Evolutionary conservation across 2,888 invertebrate genomes (phyloP), one percentile per base, ranked within the genome.

Genomic region (Elaeidobius kamerunicus): DNA sequence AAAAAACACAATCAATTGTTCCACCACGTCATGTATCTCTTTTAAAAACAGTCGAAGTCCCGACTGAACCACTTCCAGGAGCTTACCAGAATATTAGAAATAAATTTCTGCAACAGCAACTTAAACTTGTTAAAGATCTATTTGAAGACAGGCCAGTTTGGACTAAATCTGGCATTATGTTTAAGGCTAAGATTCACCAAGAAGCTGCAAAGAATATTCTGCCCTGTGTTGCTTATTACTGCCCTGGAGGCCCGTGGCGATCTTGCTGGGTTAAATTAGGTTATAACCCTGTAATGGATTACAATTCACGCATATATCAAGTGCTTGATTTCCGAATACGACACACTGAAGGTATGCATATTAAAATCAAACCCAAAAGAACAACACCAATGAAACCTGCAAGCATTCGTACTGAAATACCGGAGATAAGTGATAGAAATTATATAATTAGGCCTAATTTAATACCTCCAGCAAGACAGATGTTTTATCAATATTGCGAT

Each of bases 171-270:
- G 89, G 86, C 0, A 68, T 98, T 11, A 74, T 81, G 46, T 83
- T 79, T 64, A 77, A 79, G 38, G 83, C 86, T 0, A 81, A 83
- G 44, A 73, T 85, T 34, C 74, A 78, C 1, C 66, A 71, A 1
- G 80, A 81, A 11, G 81, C 83, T 45, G 65, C 92, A 0, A 93
- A 88, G 72, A 78, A 82, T 50, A 78, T 95, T 11, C 76, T 96
- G 52, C 94, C 97, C 0, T 82, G 86, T 18, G 74, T 91, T 2
- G 91, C 92, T 0, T 89, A 91, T 69, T 91, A 92, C 69, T 91
- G 88, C 71, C 78, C 81, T 46, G 87, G 84, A 56, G 98, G 99
- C 0, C 98, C 96, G 0, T 99, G 96, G 94, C 79, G 94, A 59
- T 82, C 86, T 45, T 80, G 91, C 69, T 99, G 97, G 91, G 85